Conservation (phyloP, 64 coral and sea anemone species). For the Trachythela sp. region DNA sequence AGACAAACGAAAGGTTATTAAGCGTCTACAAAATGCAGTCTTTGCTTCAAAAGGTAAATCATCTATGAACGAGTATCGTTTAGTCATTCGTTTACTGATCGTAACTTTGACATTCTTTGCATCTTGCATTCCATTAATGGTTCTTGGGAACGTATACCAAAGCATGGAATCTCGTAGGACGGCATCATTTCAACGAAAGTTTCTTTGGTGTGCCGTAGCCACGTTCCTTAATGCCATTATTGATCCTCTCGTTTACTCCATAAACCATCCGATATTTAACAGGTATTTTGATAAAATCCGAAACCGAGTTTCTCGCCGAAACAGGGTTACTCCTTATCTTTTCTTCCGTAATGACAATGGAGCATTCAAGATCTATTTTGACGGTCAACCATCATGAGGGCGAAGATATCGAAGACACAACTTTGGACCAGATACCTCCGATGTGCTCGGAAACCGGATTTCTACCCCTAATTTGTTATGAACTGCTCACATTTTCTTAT, state of each 20-base stretch:
- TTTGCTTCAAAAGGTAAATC: background rate
- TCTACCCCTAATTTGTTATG: too few species aligned
- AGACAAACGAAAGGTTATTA: constrained; percentile 1
- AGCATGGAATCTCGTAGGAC: background rate
- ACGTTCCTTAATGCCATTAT: background rate
- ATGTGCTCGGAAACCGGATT: too few species aligned
- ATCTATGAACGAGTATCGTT: background rate
- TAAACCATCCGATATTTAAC: background rate
- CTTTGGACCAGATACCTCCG: too few species aligned
- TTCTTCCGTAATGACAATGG: background rate
- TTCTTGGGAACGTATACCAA: background rate
- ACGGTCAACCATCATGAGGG: too few species aligned
- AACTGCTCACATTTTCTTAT: too few species aligned
- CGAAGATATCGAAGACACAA: too few species aligned
- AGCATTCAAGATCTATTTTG: background rate
- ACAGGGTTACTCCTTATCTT: background rate
- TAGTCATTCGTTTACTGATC: background rate
- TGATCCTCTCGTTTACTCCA: background rate
- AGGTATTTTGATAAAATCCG: background rate
- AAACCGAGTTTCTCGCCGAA: background rate
- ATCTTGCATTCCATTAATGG: background rate
- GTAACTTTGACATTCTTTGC: background rate
- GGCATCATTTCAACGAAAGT: background rate
- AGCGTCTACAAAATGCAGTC: background rate
- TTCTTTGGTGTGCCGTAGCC: background rate